Evolutionary conservation across 2,113 vertebrate species (phyloP), one percentile per base, ranked within the genome.

Genomic region (Hydrolagus affinis): DNA sequence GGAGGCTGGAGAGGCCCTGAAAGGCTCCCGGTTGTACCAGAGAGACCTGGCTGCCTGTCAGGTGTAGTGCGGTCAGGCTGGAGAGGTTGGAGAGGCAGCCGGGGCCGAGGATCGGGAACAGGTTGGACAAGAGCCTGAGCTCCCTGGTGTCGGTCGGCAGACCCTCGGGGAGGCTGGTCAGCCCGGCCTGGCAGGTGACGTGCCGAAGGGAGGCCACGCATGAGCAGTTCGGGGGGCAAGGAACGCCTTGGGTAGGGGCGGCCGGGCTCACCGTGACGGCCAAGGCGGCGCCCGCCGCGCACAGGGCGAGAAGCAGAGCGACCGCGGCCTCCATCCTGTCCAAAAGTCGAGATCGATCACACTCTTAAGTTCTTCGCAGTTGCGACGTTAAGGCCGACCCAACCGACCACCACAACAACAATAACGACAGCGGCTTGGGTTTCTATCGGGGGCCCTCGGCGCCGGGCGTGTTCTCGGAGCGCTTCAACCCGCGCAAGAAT

Each of bases 201-300:
- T 76, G 32, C 6, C 3, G 4, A 19, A 76, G 68, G 1, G 21
- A 1, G 60, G 4, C 14, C 14, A n/a, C 64, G 32, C 8, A 28
- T 25, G 4, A 76, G 44, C 86, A 87, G 66, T 14, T 0, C 0
- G 2, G 15, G 15, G 70, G 85, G 3, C 70, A 85, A 0, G 0
- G 66, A 4, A 3, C 14, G 25, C 11, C 0, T 0, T 0, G 0
- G 0, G 7, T 68, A 2, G 1, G 3, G n/a, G 30, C 28, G 15
- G n/a, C 14, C 19, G 28, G 1, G 0, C n/a, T 85, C 19, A 9
- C 12, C 14, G 75, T n/a, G 8, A 25, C 14, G 1, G 25, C 62
- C 62, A 0, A 0, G 25, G 57, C 21, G 44, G 28, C 9, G 17
- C 0, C 30, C 86, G n/a, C 8, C 3, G 75, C 15, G 70, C 7